These are phyloP conservation scores for Hypotaenidia philippensis DNA, from an alignment of 2,797 vertebrate genomes.

Conservation along the genomic window DNA sequence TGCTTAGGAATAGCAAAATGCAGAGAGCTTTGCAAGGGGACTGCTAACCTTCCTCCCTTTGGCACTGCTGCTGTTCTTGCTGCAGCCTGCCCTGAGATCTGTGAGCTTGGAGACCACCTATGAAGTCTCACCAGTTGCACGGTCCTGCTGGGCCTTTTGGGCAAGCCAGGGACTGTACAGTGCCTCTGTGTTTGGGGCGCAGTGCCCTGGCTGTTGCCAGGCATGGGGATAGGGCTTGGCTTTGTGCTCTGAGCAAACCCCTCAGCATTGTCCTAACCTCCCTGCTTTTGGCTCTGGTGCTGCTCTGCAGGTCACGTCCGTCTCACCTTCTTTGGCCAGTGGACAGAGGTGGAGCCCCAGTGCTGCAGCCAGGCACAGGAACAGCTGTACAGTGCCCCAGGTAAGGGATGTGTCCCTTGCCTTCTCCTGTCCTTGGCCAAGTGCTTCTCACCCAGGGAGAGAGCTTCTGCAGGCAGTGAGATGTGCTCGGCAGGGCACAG, in stretches of 20 bases:
- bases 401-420: slow-evolving; percentile 69
- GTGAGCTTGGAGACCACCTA: background rate
- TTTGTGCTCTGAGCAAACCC: background rate
- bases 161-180: background rate
- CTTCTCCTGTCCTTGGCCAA: background rate
- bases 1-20: background rate
- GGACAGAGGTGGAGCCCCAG: slow-evolving; percentile 95
- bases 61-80: background rate
- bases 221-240: background rate
- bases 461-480: background rate
- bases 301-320: slow-evolving; percentile 87
- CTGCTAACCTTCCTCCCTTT: background rate
- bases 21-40: background rate
- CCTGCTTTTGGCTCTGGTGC: background rate
- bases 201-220: background rate
- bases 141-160: background rate
- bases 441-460: fast-evolving
- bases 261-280: background rate
- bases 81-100: background rate
- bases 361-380: slow-evolving; percentile 87
- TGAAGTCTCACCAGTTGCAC: background rate
- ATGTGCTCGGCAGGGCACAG: background rate
- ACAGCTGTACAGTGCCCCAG: slow-evolving; percentile 95
- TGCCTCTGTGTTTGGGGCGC: background rate
- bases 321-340: slow-evolving; percentile 96